Evolutionary conservation across 2,888 invertebrate species (phyloP).

Genomic region (Eupelmus urozonus): DNA sequence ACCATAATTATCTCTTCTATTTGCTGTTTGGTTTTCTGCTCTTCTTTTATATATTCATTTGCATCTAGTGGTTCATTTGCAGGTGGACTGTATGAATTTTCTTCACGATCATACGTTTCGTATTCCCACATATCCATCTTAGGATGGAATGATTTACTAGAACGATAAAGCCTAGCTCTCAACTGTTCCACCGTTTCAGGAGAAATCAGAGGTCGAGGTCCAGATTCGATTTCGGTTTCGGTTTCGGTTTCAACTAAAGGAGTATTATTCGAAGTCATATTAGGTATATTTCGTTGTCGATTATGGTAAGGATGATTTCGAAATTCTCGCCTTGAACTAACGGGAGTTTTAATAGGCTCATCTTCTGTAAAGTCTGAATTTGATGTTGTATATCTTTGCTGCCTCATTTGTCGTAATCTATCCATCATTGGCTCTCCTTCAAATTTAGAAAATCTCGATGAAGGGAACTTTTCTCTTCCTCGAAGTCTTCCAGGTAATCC

Average conservation of each 20-base stretch:
- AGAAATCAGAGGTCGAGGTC: conserved; percentile 22
- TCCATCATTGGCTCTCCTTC: too few species aligned
- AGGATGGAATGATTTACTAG: too few species aligned
- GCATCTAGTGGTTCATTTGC: not conserved
- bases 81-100: not conserved
- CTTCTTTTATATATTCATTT: conserved; percentile 25
- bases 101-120: conserved; percentile 12
- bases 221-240: not conserved
- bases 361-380: not conserved
- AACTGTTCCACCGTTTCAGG: conserved; percentile 13
- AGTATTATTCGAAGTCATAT: not conserved
- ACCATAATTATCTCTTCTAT: conserved; percentile 53
- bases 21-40: conserved; percentile 41
- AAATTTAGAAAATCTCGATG: not conserved
- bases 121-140: not conserved
- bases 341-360: not conserved
- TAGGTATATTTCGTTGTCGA: not conserved
- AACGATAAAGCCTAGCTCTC: not conserved
- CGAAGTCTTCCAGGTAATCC: not conserved
- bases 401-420: too few species aligned
- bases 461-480: not conserved
- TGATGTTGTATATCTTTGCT: not conserved
- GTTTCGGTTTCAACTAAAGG: not conserved
- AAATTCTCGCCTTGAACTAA: not conserved
- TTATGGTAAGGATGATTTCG: not conserved